These are phyloP conservation scores for Varanus komodoensis DNA, from an alignment of 2,113 vertebrate genomes.

Conservation along the genomic window DNA sequence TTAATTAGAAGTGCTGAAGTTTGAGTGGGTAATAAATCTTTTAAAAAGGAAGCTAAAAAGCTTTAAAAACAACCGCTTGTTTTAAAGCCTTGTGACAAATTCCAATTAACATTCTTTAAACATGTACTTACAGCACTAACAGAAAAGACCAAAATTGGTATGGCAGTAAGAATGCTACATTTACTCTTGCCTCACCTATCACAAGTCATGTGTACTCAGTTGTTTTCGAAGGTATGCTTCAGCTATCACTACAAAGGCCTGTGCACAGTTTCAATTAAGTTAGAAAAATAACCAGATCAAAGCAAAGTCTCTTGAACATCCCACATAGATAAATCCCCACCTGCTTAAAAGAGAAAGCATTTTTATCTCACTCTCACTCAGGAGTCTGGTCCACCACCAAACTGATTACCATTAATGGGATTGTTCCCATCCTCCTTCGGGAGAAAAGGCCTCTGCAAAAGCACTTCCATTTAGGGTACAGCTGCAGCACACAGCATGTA, in stretches of 20 bases:
- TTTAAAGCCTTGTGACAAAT: slow-evolving; percentile 45
- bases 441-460: slow-evolving; percentile 53
- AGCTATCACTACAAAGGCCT: slow-evolving; percentile 8
- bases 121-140: slow-evolving; percentile 20
- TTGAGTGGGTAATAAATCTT: slow-evolving; percentile 22
- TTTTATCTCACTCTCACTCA: slow-evolving; percentile 45
- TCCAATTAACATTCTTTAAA: slow-evolving; percentile 50
- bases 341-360: slow-evolving; percentile 14
- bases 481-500: slow-evolving; percentile 66
- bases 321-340: slow-evolving; percentile 24
- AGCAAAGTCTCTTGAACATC: neutral
- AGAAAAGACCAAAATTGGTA: slow-evolving; percentile 27
- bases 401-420: slow-evolving; percentile 41
- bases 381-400: slow-evolving; percentile 68
- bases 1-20: slow-evolving; percentile 53
- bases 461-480: slow-evolving; percentile 47
- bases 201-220: slow-evolving; percentile 27
- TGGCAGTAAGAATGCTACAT: slow-evolving; percentile 38
- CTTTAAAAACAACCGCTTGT: slow-evolving; percentile 10
- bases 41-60: slow-evolving; percentile 39
- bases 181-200: slow-evolving; percentile 33
- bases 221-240: slow-evolving; percentile 22
- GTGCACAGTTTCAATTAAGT: slow-evolving; percentile 29
- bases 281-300: slow-evolving; percentile 21
- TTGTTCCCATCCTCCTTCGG: slow-evolving; percentile 53